A percentile compares a stretch with the other conserved stretches of the same genome.
Conservation (phyloP, 2,888 invertebrate genomes). For the Leistus spinibarbis region DNA sequence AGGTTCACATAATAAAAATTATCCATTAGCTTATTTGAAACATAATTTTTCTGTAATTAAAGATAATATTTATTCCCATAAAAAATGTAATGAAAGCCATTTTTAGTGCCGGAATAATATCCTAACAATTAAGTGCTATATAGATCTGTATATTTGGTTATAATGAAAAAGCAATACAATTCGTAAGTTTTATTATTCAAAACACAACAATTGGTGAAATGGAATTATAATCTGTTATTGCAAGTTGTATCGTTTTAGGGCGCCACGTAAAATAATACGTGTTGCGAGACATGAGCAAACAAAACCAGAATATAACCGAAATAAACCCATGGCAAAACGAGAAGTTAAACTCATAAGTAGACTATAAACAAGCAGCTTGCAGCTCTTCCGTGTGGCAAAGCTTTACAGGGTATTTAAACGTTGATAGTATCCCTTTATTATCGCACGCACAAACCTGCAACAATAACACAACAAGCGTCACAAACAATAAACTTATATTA, state of each 20-base stretch:
- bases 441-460: background rate
- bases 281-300: conserved; percentile 16
- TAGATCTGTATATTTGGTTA: too few species aligned
- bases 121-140: too few species aligned
- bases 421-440: background rate
- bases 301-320: conserved; percentile 20
- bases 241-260: conserved; percentile 10
- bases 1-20: too few species aligned
- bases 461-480: conserved; percentile 2
- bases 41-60: too few species aligned
- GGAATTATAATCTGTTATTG: background rate
- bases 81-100: too few species aligned
- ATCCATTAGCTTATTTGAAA: too few species aligned
- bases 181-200: too few species aligned
- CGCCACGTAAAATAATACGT: conserved; percentile 2
- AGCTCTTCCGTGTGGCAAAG: conserved; percentile 9
- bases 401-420: background rate
- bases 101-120: too few species aligned
- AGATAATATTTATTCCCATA: too few species aligned
- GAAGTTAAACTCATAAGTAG: conserved; percentile 37
- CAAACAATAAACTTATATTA: conserved; percentile 34
- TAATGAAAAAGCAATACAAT: too few species aligned
- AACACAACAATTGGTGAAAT: background rate
- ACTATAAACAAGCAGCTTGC: conserved; percentile 27
- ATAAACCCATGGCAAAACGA: conserved; percentile 32